A percentile compares a stretch with the other conserved stretches of the same genome.
phyloP scores from a whole-genome alignment of 2,113 vertebrate genomes.

The Mus pahari region DNA sequence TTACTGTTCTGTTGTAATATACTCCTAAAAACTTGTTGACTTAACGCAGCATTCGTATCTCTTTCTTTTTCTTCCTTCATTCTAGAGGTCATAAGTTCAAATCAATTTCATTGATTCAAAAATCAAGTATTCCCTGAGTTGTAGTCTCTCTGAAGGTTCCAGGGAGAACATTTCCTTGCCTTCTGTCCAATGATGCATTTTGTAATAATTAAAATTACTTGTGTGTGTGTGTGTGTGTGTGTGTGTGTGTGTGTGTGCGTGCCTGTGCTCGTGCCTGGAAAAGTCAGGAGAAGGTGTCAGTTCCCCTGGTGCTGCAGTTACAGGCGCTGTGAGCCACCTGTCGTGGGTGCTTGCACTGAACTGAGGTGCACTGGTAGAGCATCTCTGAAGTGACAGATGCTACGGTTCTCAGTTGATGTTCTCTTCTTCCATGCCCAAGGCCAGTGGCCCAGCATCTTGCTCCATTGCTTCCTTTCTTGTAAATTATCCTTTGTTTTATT shows the following conservation, averaged over 20 bases:
- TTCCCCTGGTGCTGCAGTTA: neutral
- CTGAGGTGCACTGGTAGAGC: neutral
- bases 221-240: neutral
- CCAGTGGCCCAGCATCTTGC: neutral
- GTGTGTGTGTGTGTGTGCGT: neutral
- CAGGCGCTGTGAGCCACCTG: neutral
- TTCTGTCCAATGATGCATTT: neutral
- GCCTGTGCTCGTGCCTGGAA: no score
- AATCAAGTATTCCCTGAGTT: neutral
- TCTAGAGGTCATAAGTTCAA: neutral
- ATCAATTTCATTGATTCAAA: slow-evolving; percentile 12
- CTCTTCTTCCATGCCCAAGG: no score
- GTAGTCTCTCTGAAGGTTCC: no score
- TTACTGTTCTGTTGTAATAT: neutral
- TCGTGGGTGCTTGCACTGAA: neutral
- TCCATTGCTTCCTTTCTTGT: neutral
- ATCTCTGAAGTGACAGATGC: neutral
- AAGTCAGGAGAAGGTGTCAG: neutral
- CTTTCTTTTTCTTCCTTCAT: neutral
- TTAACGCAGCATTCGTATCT: neutral
- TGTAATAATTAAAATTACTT: neutral
- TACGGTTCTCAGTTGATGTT: neutral
- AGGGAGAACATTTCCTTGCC: neutral
- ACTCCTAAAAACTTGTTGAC: neutral
- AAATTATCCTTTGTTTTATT: neutral